Evolutionary conservation across 2,888 invertebrate species (phyloP).

Genomic region (Cryptocephalus primarius): DNA sequence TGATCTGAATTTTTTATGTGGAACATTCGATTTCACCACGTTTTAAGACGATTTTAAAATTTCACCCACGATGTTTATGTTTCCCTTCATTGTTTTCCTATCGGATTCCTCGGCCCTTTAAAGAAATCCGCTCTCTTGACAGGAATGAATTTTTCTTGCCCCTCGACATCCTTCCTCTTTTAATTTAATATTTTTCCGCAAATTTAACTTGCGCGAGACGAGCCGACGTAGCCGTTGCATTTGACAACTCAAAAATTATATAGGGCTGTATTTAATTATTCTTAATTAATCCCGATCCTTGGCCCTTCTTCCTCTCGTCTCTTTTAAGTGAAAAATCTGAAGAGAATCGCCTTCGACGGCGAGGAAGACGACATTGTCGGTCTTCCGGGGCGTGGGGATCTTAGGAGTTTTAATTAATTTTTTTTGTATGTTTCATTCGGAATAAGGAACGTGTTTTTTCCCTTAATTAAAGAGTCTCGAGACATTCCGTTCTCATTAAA

Average conservation of each 20-base stretch:
- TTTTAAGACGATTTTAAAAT: too few species aligned
- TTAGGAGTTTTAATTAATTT: slow-evolving; percentile 6
- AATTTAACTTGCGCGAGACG: slow-evolving; percentile 13
- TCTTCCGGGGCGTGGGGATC: not conserved
- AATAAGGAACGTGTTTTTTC: slow-evolving; percentile 2
- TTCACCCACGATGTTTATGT: too few species aligned
- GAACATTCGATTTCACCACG: too few species aligned
- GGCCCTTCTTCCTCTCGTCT: slow-evolving; percentile 9
- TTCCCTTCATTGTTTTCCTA: too few species aligned
- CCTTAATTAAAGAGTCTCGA: slow-evolving; percentile 4
- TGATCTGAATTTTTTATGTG: too few species aligned
- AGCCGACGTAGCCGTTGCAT: slow-evolving; percentile 18
- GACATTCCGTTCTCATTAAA: too few species aligned
- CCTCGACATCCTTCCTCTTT: slow-evolving; percentile 6
- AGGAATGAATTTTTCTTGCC: slow-evolving; percentile 4
- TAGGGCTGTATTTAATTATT: slow-evolving; percentile 26
- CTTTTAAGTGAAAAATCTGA: slow-evolving; percentile 4
- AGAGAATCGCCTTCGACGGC: slow-evolving; percentile 4
- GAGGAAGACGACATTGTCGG: slow-evolving; percentile 3
- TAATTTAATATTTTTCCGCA: slow-evolving; percentile 15
- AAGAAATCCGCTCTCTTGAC: not conserved
- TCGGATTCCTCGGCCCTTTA: too few species aligned
- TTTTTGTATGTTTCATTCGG: slow-evolving; percentile 1
- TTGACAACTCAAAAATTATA: slow-evolving; percentile 26
- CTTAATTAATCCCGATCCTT: slow-evolving; percentile 25